A percentile compares a stretch with the other conserved stretches of the same genome.
Conservation (phyloP, 2,113 vertebrate genomes). For the Lamprologus lemairii region DNA sequence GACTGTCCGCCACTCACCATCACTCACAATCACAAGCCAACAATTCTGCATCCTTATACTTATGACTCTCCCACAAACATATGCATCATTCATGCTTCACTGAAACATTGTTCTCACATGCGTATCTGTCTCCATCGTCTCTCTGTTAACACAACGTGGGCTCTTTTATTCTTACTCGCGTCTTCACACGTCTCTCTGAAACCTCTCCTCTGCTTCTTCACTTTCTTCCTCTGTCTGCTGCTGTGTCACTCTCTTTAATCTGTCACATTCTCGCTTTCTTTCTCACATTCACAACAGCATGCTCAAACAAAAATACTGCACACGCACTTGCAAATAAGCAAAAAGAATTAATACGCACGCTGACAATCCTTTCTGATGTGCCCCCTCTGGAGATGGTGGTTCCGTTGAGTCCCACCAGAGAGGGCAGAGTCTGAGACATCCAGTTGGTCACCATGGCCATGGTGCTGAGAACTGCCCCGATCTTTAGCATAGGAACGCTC, state of each 20-base stretch:
- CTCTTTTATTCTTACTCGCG: background rate
- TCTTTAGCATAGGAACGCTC: slow-evolving; percentile 84
- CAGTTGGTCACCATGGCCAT: slow-evolving; percentile 92
- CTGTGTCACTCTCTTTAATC: background rate
- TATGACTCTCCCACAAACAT: background rate
- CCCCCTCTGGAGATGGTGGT: slow-evolving; percentile 81
- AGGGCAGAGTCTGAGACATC: slow-evolving; percentile 88
- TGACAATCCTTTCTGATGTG: slow-evolving; percentile 86
- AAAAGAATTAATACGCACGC: slow-evolving; percentile 68
- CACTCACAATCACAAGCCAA: background rate
- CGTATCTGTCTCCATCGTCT: background rate
- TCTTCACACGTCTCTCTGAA: background rate
- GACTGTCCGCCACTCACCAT: background rate
- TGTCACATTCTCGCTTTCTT: background rate
- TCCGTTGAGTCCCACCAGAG: slow-evolving; percentile 84
- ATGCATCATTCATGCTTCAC: background rate
- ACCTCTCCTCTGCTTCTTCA: background rate
- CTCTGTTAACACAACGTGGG: background rate
- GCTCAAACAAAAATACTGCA: background rate
- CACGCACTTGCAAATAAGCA: background rate
- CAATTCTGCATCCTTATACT: background rate
- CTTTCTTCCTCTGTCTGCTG: background rate
- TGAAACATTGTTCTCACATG: slow-evolving; percentile 9
- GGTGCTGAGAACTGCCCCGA: slow-evolving; percentile 87
- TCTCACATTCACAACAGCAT: background rate